Conservation (phyloP, 2,113 vertebrate species). For the Engraulis encrasicolus region DNA sequence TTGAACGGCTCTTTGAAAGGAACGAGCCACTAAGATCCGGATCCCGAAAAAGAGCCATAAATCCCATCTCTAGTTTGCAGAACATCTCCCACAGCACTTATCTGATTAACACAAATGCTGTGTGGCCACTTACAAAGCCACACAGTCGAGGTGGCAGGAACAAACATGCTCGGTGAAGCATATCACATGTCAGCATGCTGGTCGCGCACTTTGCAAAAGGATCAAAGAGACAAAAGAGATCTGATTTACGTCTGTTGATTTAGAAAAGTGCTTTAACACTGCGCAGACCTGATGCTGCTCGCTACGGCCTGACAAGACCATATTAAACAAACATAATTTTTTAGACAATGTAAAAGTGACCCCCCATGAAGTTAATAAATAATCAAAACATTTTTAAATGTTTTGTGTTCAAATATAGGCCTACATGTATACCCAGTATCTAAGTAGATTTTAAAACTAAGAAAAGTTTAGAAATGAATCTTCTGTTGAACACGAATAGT, state of each 20-base stretch:
- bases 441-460: too few relatives aligned
- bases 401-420: too few relatives aligned
- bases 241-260: not conserved
- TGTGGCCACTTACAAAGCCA: not conserved
- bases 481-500: too few relatives aligned
- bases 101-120: not conserved
- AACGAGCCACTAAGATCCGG: too few relatives aligned
- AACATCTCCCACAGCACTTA: not conserved
- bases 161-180: not conserved
- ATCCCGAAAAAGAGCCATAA: too few relatives aligned
- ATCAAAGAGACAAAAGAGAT: not conserved
- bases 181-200: not conserved
- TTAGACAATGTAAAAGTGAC: not conserved
- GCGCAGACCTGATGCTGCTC: not conserved
- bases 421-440: too few relatives aligned
- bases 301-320: not conserved
- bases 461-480: too few relatives aligned
- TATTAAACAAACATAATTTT: too few relatives aligned
- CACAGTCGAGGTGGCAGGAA: not conserved
- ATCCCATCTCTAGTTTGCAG: not conserved
- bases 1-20: too few relatives aligned
- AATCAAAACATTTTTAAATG: not conserved
- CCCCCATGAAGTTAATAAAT: not conserved
- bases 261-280: not conserved
- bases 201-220: not conserved